Base-by-base conservation (phyloP, 1,140 invertebrate genomes). In the Drosophila prosaltans region DNA sequence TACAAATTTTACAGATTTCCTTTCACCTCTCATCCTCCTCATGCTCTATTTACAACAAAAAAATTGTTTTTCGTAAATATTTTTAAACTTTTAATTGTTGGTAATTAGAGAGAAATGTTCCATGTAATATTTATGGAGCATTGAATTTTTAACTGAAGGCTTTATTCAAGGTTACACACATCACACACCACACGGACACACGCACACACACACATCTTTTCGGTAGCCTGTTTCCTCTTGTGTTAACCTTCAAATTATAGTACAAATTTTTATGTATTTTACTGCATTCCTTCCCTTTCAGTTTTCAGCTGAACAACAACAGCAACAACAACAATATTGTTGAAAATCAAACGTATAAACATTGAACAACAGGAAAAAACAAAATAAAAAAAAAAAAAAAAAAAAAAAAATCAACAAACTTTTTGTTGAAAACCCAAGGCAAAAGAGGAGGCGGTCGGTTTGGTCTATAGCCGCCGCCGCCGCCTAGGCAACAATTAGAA, bases 401-500 rank as follows among this genome's bases (percentile, higher is more conserved):
- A 51, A 48, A 43, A 43, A 2, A 43, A 43, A 16, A 43, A 5
- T 1, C 16, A 21, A 45, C 4, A 6, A 21, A 45, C 32, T 36
- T 36, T 36, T 36, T 36, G 32, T 36, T 36, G 32, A 45, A 45
- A 45, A 45, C 2, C 21, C 10, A 24, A 51, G 21, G 45, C 45
- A 51, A 51, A 21, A 36, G 32, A 36, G 6, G 32, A 7, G 32
- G 32, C 32, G 3, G 28, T 30, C 0, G 16, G 16, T 16, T 16
- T 16, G 4, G 45, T 48, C 45, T 51, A 24, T 9, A 51, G 45
- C 16, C 16, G 16, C 16, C 16, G 16, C 16, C 16, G 16, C 16
- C 16, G 16, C 10, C 45, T 51, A 51, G 45, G 21, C 21, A 51
- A 51, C 45, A 51, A 51, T 51, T 26, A 51, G 45, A 51, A 51